A percentile compares a stretch with the other conserved stretches of the same genome.
These are phyloP conservation scores for Melanotaenia pygmaea DNA, from an alignment of 2,797 vertebrate genomes.

Conservation along the genomic window DNA sequence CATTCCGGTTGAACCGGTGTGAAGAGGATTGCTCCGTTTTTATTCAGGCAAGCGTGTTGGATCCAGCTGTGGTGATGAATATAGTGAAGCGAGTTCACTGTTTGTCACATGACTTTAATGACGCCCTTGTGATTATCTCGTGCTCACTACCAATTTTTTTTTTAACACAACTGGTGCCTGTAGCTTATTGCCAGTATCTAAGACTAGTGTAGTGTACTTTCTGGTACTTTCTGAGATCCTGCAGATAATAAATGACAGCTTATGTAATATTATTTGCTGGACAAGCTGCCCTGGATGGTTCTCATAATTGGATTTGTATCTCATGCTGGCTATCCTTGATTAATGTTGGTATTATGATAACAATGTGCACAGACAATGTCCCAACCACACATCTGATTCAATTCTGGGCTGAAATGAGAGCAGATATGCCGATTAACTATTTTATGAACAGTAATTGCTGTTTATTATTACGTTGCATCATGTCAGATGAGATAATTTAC, in stretches of 20 bases:
- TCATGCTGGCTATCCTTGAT: slow-evolving; percentile 25
- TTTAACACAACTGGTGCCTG: background rate
- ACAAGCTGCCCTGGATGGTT: slow-evolving; percentile 43
- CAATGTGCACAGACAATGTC: slow-evolving; percentile 16
- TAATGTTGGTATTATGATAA: slow-evolving; percentile 18
- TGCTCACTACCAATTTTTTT: slow-evolving; percentile 45
- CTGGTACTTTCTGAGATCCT: background rate
- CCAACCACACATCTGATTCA: background rate
- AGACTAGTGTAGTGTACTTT: background rate
- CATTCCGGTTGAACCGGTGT: slow-evolving; percentile 17
- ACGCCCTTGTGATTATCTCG: slow-evolving; percentile 78
- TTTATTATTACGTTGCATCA: background rate
- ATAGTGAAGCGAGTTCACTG: slow-evolving; percentile 34
- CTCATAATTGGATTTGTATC: slow-evolving; percentile 64
- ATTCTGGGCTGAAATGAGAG: background rate
- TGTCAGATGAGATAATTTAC: background rate
- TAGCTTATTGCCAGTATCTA: background rate
- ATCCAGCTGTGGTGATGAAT: slow-evolving; percentile 38
- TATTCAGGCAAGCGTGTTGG: background rate
- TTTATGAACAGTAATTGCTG: background rate
- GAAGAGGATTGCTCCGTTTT: background rate
- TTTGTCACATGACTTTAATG: slow-evolving; percentile 75
- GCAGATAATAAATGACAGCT: slow-evolving; percentile 13
- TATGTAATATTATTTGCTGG: slow-evolving; percentile 34
- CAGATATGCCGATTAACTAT: background rate